phyloP scores from a whole-genome alignment of 2,797 vertebrate species.

The Alosa sapidissima region DNA sequence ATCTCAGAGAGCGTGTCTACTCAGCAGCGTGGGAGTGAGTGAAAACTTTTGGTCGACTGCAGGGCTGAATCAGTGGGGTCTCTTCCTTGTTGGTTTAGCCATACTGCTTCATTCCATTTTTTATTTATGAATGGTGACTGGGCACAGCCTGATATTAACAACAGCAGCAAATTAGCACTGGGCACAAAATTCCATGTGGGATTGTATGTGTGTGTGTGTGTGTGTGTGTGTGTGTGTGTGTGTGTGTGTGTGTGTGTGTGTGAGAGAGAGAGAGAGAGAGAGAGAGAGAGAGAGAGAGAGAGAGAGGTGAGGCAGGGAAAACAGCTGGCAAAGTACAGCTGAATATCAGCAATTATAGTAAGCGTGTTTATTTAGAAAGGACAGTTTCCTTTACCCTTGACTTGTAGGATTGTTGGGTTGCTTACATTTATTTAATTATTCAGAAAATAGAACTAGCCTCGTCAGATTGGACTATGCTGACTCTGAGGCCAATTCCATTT shows the following conservation, averaged over 20 bases:
- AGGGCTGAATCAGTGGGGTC: neutral
- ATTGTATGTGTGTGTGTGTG: neutral
- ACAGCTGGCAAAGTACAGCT: no score
- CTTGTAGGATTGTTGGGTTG: no score
- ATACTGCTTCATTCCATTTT: constrained; percentile 1
- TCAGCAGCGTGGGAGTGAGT: neutral
- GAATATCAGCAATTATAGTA: no score
- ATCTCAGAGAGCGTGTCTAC: neutral
- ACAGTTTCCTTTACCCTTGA: no score
- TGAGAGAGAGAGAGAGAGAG: no score
- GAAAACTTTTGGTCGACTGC: neutral
- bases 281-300: no score
- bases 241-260: neutral
- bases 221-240: constrained; percentile 1
- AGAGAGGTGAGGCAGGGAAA: no score
- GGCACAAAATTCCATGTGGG: neutral
- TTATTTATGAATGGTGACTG: constrained; percentile 2
- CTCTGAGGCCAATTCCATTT: neutral
- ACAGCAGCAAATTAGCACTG: neutral
- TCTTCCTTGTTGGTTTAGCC: constrained; percentile 14
- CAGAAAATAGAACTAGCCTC: neutral
- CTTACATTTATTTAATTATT: no score
- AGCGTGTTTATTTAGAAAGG: no score
- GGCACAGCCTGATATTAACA: neutral
- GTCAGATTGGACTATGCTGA: neutral